Evolutionary conservation across 2,797 vertebrate species (phyloP).

Genomic region (Tauraco hartlaubi): DNA sequence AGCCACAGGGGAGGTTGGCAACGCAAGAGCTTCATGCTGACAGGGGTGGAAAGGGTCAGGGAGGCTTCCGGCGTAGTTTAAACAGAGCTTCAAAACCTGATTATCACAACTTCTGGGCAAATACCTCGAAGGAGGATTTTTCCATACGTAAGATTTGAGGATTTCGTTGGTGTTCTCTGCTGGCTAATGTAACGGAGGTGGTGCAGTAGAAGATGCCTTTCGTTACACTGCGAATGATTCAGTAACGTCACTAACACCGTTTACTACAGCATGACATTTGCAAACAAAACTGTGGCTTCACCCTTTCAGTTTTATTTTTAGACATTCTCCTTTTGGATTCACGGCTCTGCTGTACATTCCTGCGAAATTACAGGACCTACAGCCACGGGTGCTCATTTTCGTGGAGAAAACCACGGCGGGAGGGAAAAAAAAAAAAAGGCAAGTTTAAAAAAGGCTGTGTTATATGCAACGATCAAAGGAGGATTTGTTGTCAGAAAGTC

Average conservation of each 20-base stretch:
- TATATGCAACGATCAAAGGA: neutral
- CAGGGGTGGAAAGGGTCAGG: neutral
- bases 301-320: neutral
- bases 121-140: neutral
- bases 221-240: neutral
- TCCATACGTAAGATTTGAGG: neutral
- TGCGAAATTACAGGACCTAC: conserved; percentile 15
- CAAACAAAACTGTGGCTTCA: neutral
- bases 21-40: neutral
- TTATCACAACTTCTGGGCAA: neutral
- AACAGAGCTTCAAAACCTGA: neutral
- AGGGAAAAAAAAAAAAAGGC: too few relatives aligned
- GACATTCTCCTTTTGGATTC: neutral
- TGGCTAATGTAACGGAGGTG: neutral
- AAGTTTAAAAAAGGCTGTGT: neutral
- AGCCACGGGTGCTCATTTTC: neutral
- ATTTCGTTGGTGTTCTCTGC: neutral
- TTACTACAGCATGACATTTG: neutral
- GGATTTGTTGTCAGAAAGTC: neutral
- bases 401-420: neutral
- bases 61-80: neutral
- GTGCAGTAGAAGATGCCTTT: neutral
- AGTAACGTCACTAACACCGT: neutral
- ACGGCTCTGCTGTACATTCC: conserved; percentile 25
- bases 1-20: neutral